Conservation (phyloP, 1,140 invertebrate genomes). For the Leptestheria dahalacensis region DNA sequence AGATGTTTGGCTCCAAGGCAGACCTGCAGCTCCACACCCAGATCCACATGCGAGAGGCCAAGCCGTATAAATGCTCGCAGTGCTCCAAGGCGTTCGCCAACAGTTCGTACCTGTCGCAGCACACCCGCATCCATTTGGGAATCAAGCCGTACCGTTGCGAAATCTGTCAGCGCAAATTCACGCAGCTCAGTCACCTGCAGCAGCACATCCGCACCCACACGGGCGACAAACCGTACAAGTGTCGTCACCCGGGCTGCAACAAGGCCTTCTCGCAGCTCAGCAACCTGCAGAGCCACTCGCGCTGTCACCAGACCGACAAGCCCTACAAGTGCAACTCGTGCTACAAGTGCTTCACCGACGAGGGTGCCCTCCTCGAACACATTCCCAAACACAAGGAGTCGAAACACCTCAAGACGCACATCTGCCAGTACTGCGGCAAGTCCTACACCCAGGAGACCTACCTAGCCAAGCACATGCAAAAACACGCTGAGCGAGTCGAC, state of each 20-base stretch:
- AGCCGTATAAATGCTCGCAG: conserved; percentile 97
- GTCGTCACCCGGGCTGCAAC: conserved; percentile 89
- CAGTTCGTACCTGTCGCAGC: conserved; percentile 96
- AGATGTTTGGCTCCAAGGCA: conserved; percentile 95
- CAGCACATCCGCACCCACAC: conserved; percentile 98
- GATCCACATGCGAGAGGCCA: conserved; percentile 94
- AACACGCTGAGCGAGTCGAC: conserved; percentile 82
- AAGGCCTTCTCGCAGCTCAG: conserved; percentile 98
- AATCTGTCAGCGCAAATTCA: conserved; percentile 97
- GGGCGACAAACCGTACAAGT: conserved; percentile 96
- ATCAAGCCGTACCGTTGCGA: conserved; percentile 95
- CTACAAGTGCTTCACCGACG: conserved; percentile 94
- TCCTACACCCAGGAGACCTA: conserved; percentile 99
- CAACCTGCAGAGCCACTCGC: conserved; percentile 92
- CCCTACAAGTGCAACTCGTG: conserved; percentile 96
- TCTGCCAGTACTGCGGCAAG: conserved; percentile 98
- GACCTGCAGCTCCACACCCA: conserved; percentile 93
- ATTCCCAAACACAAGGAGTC: conserved; percentile 99
- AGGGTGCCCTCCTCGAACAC: conserved; percentile 87
- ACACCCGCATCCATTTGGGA: conserved; percentile 91
- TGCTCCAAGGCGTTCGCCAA: conserved; percentile 98
- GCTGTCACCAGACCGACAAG: conserved; percentile 96
- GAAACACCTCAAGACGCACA: conserved; percentile 97
- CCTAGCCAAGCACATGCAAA: conserved; percentile 96
- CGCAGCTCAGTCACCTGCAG: conserved; percentile 94